Conservation (phyloP, 2,888 invertebrate genomes). For the Cheilosia grossa region DNA sequence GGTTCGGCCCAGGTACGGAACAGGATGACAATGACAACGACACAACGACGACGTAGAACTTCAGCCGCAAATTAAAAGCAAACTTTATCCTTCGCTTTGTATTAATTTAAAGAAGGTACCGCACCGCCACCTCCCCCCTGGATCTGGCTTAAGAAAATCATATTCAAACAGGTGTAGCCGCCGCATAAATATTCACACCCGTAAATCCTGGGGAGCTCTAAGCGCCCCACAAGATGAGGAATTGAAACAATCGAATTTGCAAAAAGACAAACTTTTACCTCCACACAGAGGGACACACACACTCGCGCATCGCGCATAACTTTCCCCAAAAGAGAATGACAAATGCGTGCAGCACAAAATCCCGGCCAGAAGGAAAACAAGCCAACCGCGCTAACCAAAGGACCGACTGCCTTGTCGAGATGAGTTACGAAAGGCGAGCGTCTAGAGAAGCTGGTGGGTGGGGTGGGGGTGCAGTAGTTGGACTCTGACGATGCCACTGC, state of each 20-base stretch:
- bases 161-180: constrained; percentile 77
- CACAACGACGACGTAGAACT: constrained; percentile 49
- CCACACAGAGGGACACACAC: constrained; percentile 1
- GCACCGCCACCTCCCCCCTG: not conserved
- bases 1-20: constrained; percentile 9
- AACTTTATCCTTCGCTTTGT: constrained; percentile 78
- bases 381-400: constrained; percentile 47
- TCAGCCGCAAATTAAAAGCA: constrained; percentile 77
- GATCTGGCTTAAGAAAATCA: constrained; percentile 47
- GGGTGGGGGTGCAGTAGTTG: constrained; percentile 3
- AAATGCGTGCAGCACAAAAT: constrained; percentile 68
- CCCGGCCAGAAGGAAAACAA: constrained; percentile 70
- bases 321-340: constrained; percentile 60
- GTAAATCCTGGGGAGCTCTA: constrained; percentile 49
- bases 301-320: constrained; percentile 16
- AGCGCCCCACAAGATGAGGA: constrained; percentile 42
- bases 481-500: constrained; percentile 34
- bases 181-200: constrained; percentile 76
- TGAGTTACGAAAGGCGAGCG: constrained; percentile 49
- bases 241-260: constrained; percentile 68
- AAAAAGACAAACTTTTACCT: constrained; percentile 69
- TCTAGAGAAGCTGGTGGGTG: not conserved
- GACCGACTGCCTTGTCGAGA: constrained; percentile 53
- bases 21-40: constrained; percentile 37
- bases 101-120: constrained; percentile 77